A percentile compares a stretch with the other conserved stretches of the same genome.
Evolutionary conservation across 2,113 vertebrate species (phyloP).

Genomic region (Myotis brandtii): DNA sequence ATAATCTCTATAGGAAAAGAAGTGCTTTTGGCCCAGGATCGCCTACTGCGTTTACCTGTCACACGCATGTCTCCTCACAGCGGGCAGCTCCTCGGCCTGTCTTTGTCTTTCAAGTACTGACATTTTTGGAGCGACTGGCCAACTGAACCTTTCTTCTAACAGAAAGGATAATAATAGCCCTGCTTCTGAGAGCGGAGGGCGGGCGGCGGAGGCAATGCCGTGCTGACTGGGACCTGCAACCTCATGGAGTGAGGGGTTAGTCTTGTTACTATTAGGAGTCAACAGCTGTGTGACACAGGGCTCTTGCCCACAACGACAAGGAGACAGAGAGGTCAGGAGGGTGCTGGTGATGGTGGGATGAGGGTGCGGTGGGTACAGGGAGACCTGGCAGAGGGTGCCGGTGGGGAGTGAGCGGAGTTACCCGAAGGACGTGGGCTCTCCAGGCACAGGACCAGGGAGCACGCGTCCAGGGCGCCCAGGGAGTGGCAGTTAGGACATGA

Average conservation of each 20-base stretch:
- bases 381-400: neutral
- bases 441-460: neutral
- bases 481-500: neutral
- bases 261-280: neutral
- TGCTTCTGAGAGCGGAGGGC: neutral
- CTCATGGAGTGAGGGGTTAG: neutral
- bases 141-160: constrained; percentile 22
- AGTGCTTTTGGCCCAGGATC: neutral
- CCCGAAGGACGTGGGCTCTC: neutral
- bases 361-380: neutral
- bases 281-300: neutral
- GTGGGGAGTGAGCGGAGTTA: fast-evolving
- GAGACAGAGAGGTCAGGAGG: neutral
- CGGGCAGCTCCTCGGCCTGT: neutral
- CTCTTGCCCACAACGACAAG: no score
- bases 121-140: neutral
- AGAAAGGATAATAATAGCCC: neutral
- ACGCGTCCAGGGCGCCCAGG: neutral
- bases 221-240: neutral
- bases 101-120: neutral
- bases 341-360: fast-evolving
- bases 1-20: neutral
- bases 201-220: neutral
- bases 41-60: neutral
- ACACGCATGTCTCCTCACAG: neutral